Evolutionary conservation across 2,797 vertebrate species (phyloP), one percentile per base, ranked within the genome.

Genomic region (Myripristis murdjan): DNA sequence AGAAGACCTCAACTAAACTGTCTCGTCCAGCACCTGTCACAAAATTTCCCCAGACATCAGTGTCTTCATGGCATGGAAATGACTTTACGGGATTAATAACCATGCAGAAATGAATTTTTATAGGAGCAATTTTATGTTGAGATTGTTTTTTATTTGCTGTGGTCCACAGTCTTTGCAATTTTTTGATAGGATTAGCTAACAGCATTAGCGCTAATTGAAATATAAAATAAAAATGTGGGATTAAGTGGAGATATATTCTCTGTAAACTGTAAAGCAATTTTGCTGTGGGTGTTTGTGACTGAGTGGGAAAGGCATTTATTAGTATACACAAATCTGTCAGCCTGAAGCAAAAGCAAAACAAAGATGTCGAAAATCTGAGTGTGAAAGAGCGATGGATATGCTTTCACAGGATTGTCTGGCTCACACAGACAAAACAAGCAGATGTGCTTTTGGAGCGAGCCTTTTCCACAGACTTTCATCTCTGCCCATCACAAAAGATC

Each of bases 311-410:
- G 63, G 55, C 56, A 64, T 81, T 86, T 82, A 73, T 77, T 77
- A 64, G 48, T 58, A 66, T 22, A 35, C 60, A 85, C 69, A 81
- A 85, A 88, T 77, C 67, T 80, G 74, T 75, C 83, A 62, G 77
- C 53, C 56, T 57, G 61, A 76, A 78, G 75, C 67, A 74, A 52
- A 41, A 66, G 55, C 75, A 79, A 84, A 91, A 89, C 85, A 89
- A 90, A 89, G 81, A 87, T 82, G 84, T 74, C 20, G 4, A 76
- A 77, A 75, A 80, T 82, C 56, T 51, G 79, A 84, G 70, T 41
- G 78, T 65, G 74, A 83, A 79, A 60, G 55, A 82, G 56, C 57
- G 70, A 82, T 66, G 51, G 83, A 79, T 80, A 62, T 16, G 68
- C 83, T 86, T 87, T 84, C 85, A 79, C 52, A 71, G 79, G 56